Base-by-base conservation (phyloP, 2,888 invertebrate species). In the Leptinotarsa tumamoca region DNA sequence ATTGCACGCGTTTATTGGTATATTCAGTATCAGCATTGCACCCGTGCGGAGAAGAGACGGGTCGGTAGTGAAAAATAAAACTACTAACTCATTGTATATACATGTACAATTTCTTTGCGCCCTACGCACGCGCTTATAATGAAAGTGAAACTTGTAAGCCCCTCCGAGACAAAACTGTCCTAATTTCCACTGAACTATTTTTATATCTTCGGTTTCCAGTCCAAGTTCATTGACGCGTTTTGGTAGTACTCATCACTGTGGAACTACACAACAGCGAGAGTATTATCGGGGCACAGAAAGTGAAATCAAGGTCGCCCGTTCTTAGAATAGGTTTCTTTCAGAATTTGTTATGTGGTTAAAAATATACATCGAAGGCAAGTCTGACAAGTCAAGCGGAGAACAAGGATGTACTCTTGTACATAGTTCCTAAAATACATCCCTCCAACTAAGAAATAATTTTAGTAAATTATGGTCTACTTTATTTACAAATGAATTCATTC, bases 301-400 rank as follows among this genome's bases (percentile, higher is more conserved):
- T 82, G 78, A 81, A 82, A 81, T 78, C 82, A 82, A 81, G 81
- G 82, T 81, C 81, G 79, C 43, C 74, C 78, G 75, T 78, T 81
- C 79, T 79, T 77, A 76, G 81, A 80, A 78, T 68, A 68, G 72
- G 72, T 76, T 76, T 71, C 74, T 73, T 78, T 63, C 7, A 63
- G 63, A 33, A 63, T 63, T 63, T 63, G 63, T 63, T 33, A 33
- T 63, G 63, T 18, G 13, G 63, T 63, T 63, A 63, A 63, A 63
- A 33, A 63, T 33, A 63, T 17, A 18, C 15, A 63, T 23, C 58
- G 58, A 58, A 21, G 15, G 15, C 58, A 15, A 14, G 58, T 14
- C 58, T 58, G 58, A 58, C 23, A 58, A 58, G 15, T 4, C 23
- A 58, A 58, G 23, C 2, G 58, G 23, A 23, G 21, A 23, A 21